Conservation (phyloP, 2,113 vertebrate species). For the Callionymus lyra region DNA sequence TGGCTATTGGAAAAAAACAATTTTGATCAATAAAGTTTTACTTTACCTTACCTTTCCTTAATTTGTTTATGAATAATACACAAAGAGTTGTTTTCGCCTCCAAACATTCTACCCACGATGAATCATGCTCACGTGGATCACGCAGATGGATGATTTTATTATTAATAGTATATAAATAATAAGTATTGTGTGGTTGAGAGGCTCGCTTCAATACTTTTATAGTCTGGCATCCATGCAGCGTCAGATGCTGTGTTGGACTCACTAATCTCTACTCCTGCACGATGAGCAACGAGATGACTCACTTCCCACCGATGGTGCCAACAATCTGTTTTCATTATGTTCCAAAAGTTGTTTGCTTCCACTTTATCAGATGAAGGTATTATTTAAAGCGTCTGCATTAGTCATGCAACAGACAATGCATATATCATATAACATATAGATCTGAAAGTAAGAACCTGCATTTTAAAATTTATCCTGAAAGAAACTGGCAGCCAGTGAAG, state of each 20-base stretch:
- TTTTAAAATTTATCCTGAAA: no score
- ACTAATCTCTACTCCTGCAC: conserved; percentile 9
- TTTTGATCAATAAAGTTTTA: no score
- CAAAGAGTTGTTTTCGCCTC: no score
- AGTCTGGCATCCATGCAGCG: conserved; percentile 19
- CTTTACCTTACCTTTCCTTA: no score
- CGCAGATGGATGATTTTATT: background rate
- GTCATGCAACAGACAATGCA: no score
- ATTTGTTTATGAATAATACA: no score
- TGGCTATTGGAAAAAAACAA: no score
- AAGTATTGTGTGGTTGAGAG: conserved; percentile 5
- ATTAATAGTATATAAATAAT: background rate
- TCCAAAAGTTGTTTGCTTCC: conserved; percentile 22
- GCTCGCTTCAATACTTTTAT: conserved; percentile 16
- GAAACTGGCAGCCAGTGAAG: no score
- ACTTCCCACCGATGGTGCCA: conserved; percentile 24
- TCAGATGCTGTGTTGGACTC: conserved; percentile 45
- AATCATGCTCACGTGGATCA: background rate
- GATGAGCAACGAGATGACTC: conserved; percentile 51
- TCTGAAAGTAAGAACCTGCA: no score
- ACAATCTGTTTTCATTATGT: conserved; percentile 43
- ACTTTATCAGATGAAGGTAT: conserved; percentile 7
- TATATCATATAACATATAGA: no score
- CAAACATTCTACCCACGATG: background rate
- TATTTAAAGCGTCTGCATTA: no score